phyloP scores from a whole-genome alignment of 2,797 vertebrate genomes.

The Enteromius afrohamiltoni region DNA sequence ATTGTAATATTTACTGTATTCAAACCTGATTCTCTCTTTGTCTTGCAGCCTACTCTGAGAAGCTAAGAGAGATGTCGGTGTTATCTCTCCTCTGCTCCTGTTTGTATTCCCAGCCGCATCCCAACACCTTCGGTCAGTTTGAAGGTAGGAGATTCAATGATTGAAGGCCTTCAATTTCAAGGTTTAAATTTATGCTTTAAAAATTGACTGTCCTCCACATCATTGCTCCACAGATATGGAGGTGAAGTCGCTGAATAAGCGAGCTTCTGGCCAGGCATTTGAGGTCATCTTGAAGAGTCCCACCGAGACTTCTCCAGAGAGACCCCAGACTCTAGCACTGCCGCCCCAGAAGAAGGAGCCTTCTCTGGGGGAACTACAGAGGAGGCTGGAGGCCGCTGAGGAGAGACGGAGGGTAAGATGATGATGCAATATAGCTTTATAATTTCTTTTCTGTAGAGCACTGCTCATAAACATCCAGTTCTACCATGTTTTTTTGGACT shows the following conservation, averaged over 20 bases:
- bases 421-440: neutral
- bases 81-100: slow-evolving; percentile 92
- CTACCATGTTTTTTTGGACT: neutral
- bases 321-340: slow-evolving; percentile 76
- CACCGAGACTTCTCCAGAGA: slow-evolving; percentile 82
- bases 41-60: slow-evolving; percentile 89
- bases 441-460: neutral
- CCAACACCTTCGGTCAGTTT: slow-evolving; percentile 84
- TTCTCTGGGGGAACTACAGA: slow-evolving; percentile 88
- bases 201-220: neutral
- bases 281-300: slow-evolving; percentile 90
- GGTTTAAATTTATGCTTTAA: neutral
- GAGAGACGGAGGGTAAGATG: slow-evolving; percentile 86
- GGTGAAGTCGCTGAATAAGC: slow-evolving; percentile 88
- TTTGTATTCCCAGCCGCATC: slow-evolving; percentile 86
- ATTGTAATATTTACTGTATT: neutral
- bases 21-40: neutral
- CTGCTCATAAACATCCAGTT: neutral
- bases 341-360: slow-evolving; percentile 84
- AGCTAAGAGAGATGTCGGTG: slow-evolving; percentile 91
- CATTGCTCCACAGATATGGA: slow-evolving; percentile 81
- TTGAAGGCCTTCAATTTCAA: neutral
- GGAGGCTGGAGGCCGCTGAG: slow-evolving; percentile 88
- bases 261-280: slow-evolving; percentile 88
- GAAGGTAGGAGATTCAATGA: slow-evolving; percentile 76